Base-by-base conservation (phyloP, 1,140 invertebrate genomes). In the Zaprionus africanus region DNA sequence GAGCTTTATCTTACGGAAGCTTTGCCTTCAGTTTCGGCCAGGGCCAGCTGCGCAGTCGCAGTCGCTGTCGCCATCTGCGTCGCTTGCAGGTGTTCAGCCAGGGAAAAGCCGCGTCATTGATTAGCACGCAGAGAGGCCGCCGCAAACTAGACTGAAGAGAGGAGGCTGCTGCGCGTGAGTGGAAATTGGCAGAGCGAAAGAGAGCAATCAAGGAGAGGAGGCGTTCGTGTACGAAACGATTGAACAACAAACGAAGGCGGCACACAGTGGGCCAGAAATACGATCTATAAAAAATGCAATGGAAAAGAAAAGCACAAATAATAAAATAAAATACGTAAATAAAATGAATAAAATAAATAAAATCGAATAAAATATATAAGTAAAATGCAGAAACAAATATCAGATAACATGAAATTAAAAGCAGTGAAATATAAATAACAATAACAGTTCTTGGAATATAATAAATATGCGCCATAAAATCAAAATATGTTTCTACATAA, bases 101-200 rank as follows among this genome's bases (percentile, higher is more conserved):
- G 17, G 68, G 59, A 81, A 84, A 71, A 76, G 84, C 85, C 77
- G 85, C 84, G 84, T 87, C 84, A 88, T 87, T 87, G 80, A 87
- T 87, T 87, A 88, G 80, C 69, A 72, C 61, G 68, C 68, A 77
- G 46, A 49, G 15, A 62, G 53, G 43, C 57, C 58, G 60, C 56
- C 70, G 83, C 78, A 76, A 87, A 79, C 85, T 88, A 90, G 81
- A 84, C 72, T 66, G 64, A 66, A 72, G 65, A 66, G 43, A n/a
- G 57, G 24, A n/a, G 41, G 41, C n/a, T n/a, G 41, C n/a, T 28
- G 24, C 17, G 26, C 17, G 22, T 51, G 53, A 57, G 51, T 41
- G 51, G 5, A 41, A 36, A 38, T 9, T 11, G 31, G 31, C 31
- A 9, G 58, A 43, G 22, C 22, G 28, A 26, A 6, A 6, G 66